These are phyloP conservation scores for Meteorus sp. DNA, from an alignment of 1,140 invertebrate species.

Conservation along the genomic window DNA sequence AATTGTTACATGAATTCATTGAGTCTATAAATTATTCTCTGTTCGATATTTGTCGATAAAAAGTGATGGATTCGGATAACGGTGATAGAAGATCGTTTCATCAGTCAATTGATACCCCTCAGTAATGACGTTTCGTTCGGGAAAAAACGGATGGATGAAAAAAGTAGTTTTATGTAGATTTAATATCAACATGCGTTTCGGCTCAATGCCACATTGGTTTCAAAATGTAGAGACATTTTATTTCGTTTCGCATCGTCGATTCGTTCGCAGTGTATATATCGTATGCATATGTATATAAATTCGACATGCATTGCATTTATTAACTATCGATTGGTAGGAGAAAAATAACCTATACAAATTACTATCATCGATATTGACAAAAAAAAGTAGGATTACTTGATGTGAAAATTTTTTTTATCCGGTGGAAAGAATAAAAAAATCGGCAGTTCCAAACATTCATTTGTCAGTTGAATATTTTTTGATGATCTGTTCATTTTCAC, in stretches of 20 bases:
- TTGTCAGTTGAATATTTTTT: too few species aligned
- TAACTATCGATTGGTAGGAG: neutral
- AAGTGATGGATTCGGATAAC: too few species aligned
- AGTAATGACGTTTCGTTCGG: neutral
- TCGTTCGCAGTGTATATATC: neutral
- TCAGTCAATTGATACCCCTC: too few species aligned
- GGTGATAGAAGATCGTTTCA: too few species aligned
- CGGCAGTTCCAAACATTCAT: neutral
- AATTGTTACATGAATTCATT: too few species aligned
- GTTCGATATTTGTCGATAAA: too few species aligned
- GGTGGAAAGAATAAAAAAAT: neutral
- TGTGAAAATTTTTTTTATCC: too few species aligned
- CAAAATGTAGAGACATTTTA: neutral
- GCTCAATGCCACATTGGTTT: neutral
- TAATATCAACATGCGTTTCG: neutral
- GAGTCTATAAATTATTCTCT: too few species aligned
- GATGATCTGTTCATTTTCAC: too few species aligned
- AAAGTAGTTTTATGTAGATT: neutral
- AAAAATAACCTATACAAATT: neutral
- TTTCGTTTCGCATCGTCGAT: constrained; percentile 14
- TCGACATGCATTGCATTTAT: neutral
- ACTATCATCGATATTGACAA: neutral
- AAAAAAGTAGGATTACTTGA: neutral
- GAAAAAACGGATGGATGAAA: constrained; percentile 3
- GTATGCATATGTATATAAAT: too few species aligned